phyloP scores from a whole-genome alignment of 1,140 invertebrate genomes.

The Cherax destructor region DNA sequence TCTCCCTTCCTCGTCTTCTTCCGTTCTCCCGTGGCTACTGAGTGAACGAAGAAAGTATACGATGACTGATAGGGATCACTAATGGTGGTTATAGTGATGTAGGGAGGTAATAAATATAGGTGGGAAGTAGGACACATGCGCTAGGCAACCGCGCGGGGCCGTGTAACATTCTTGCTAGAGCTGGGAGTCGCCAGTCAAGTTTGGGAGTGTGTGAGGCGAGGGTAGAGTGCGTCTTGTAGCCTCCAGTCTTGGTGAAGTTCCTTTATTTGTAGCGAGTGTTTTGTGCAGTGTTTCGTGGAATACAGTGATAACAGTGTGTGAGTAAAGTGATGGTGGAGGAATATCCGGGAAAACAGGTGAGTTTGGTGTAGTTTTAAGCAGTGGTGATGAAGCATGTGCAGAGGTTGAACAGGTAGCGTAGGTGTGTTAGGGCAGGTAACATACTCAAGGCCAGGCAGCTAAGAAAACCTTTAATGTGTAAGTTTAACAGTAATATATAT shows the following conservation, averaged over 20 bases:
- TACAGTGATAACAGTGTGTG: background rate
- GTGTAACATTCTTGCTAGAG: constrained; percentile 26
- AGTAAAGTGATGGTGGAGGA: background rate
- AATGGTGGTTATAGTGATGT: background rate
- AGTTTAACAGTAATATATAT: no score
- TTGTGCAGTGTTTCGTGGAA: background rate
- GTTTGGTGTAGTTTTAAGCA: background rate
- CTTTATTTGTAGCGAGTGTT: background rate
- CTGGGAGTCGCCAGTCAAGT: constrained; percentile 25
- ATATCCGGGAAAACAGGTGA: background rate
- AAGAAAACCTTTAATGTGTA: background rate
- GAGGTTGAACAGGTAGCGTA: constrained; percentile 34
- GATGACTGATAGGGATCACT: no score
- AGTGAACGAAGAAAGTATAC: background rate
- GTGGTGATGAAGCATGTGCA: constrained; percentile 15
- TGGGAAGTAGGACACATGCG: constrained; percentile 13
- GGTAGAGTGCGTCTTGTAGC: background rate
- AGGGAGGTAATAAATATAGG: background rate
- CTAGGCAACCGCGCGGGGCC: constrained; percentile 18
- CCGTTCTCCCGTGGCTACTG: background rate
- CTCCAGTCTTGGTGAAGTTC: constrained; percentile 5
- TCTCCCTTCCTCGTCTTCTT: background rate
- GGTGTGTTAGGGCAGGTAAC: constrained; percentile 23
- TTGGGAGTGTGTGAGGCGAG: background rate
- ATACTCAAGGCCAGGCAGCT: constrained; percentile 32